Conservation (phyloP, 2,888 invertebrate genomes). For the Luperina nickerlii region DNA sequence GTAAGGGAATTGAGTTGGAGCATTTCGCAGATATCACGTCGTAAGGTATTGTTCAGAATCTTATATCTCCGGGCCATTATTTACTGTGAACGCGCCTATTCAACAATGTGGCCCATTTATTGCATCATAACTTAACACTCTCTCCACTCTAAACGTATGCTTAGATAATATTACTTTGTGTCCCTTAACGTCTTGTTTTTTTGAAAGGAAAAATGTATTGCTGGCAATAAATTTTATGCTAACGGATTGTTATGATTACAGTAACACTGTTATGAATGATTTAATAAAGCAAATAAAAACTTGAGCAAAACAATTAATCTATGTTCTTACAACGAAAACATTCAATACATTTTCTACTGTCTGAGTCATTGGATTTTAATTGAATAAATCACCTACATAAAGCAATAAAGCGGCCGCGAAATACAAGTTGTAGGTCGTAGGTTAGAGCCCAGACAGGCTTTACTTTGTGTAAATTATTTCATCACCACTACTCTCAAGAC, state of each 20-base stretch:
- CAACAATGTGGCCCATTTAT: conserved; percentile 61
- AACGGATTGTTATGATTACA: conserved; percentile 6
- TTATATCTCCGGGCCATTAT: conserved; percentile 65
- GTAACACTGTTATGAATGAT: neutral
- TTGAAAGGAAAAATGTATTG: conserved; percentile 20
- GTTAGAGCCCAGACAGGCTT: neutral
- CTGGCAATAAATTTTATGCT: conserved; percentile 12
- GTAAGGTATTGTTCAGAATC: conserved; percentile 68
- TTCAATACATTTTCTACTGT: neutral
- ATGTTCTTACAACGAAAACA: neutral
- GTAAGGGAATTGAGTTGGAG: conserved; percentile 82
- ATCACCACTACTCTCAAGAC: neutral
- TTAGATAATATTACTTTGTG: conserved; percentile 50
- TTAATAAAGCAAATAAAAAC: neutral
- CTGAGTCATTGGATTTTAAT: neutral
- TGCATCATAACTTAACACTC: conserved; percentile 65
- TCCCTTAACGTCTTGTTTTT: conserved; percentile 33
- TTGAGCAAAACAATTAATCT: neutral
- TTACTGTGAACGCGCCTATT: conserved; percentile 62
- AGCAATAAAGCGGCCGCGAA: neutral
- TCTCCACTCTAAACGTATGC: conserved; percentile 48
- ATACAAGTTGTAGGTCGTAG: neutral
- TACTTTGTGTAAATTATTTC: neutral
- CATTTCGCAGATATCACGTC: conserved; percentile 60
- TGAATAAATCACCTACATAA: neutral